Percentiles rank a stretch among this genome's conserved stretches.
Conservation (phyloP, 1,140 invertebrate species). For the Choristoneura fumiferana region DNA sequence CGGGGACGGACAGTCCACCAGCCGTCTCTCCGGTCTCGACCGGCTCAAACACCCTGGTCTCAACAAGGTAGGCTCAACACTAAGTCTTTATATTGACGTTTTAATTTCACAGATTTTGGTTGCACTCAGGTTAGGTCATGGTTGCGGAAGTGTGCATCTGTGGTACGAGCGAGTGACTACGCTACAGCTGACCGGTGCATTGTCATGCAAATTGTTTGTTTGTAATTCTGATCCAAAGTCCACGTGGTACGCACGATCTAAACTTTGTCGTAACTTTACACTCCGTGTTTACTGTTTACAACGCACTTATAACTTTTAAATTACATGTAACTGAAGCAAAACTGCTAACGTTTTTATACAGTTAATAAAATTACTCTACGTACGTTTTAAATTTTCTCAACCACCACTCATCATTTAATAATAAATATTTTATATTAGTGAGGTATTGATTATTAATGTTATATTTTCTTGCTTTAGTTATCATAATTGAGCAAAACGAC, state of each 20-base stretch:
- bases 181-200: neutral
- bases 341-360: no score
- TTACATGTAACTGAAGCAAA: no score
- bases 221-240: constrained; percentile 14
- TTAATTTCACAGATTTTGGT: neutral
- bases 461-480: no score
- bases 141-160: constrained; percentile 43
- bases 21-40: constrained; percentile 83
- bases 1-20: constrained; percentile 74
- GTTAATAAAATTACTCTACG: no score
- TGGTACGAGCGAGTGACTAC: no score
- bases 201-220: constrained; percentile 27
- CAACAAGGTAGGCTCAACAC: constrained; percentile 82
- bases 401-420: no score
- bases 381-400: no score
- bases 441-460: no score
- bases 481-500: no score
- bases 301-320: neutral
- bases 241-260: neutral
- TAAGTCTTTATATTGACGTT: neutral
- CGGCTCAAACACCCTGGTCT: constrained; percentile 86
- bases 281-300: constrained; percentile 10
- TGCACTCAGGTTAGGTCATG: constrained; percentile 54
- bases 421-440: no score
- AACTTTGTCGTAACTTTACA: constrained; percentile 2